These are phyloP conservation scores for Phocides pigmalion DNA, from an alignment of 1,140 invertebrate species.

Conservation along the genomic window DNA sequence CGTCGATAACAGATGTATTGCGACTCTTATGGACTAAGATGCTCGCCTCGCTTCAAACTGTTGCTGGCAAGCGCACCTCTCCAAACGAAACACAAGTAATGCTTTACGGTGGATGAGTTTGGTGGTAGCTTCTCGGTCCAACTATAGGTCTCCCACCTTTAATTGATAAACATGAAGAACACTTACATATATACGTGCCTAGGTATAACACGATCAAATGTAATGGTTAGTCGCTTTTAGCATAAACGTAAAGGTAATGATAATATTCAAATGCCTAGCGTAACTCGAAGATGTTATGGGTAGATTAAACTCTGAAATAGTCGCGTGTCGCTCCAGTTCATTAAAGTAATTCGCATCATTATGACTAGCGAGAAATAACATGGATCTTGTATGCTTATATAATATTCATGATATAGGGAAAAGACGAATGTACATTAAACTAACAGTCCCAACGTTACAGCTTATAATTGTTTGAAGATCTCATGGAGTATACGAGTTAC, in stretches of 20 bases:
- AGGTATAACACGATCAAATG: neutral
- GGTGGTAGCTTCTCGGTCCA: too few species aligned
- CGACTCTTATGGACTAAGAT: too few species aligned
- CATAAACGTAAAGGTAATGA: slow-evolving; percentile 6
- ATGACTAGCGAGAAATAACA: slow-evolving; percentile 1
- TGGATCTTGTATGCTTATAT: neutral
- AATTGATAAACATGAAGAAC: too few species aligned
- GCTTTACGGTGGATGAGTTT: too few species aligned
- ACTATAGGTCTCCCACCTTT: too few species aligned
- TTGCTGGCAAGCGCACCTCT: too few species aligned
- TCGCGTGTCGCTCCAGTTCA: neutral
- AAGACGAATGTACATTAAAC: neutral
- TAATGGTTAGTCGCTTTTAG: neutral
- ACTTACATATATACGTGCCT: too few species aligned
- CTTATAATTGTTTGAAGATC: neutral
- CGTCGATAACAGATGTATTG: too few species aligned
- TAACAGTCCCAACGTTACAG: neutral
- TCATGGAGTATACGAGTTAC: neutral
- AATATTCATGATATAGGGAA: neutral
- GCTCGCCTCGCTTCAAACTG: too few species aligned
- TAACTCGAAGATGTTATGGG: neutral
- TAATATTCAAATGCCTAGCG: slow-evolving; percentile 8
- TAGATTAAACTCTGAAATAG: slow-evolving; percentile 7
- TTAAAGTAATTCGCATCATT: slow-evolving; percentile 1
- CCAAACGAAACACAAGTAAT: too few species aligned